Evolutionary conservation across 2,113 vertebrate genomes (phyloP).

Genomic region (Larimichthys crocea): DNA sequence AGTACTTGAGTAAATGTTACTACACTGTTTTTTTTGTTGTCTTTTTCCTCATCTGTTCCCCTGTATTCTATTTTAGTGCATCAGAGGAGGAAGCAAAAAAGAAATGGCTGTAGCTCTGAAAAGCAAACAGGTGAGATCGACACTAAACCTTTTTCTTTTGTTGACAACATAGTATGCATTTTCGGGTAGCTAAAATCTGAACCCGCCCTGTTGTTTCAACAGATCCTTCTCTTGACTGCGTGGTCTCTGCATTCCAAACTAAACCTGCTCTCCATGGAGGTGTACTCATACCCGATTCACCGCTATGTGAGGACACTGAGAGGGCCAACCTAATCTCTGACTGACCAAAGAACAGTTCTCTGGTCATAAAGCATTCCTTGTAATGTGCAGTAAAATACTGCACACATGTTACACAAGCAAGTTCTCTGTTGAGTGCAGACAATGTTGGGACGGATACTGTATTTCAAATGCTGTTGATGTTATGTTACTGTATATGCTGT

Average conservation of each 20-base stretch:
- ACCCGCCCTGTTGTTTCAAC: background rate
- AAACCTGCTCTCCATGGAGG: background rate
- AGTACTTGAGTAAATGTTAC: too few relatives aligned
- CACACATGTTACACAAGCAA: constrained; percentile 46
- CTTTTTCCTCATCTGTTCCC: constrained; percentile 29
- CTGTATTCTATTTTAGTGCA: constrained; percentile 57
- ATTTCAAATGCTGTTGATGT: constrained; percentile 19
- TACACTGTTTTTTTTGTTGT: too few relatives aligned
- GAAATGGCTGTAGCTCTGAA: background rate
- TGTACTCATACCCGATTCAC: constrained; percentile 32
- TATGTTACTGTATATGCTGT: constrained; percentile 10
- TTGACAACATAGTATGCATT: background rate
- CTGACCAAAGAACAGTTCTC: background rate
- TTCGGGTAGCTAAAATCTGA: background rate
- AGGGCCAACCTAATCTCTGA: constrained; percentile 61
- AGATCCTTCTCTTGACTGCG: constrained; percentile 32
- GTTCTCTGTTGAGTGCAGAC: constrained; percentile 46
- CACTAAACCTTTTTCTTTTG: background rate
- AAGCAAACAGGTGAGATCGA: constrained; percentile 60
- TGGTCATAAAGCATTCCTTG: background rate
- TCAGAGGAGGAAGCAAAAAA: constrained; percentile 49
- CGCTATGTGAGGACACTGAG: constrained; percentile 41
- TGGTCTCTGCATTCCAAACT: constrained; percentile 12
- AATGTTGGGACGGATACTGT: background rate
- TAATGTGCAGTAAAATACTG: background rate